Base-by-base conservation (phyloP, 2,113 vertebrate species). In the Nothobranchius furzeri region DNA sequence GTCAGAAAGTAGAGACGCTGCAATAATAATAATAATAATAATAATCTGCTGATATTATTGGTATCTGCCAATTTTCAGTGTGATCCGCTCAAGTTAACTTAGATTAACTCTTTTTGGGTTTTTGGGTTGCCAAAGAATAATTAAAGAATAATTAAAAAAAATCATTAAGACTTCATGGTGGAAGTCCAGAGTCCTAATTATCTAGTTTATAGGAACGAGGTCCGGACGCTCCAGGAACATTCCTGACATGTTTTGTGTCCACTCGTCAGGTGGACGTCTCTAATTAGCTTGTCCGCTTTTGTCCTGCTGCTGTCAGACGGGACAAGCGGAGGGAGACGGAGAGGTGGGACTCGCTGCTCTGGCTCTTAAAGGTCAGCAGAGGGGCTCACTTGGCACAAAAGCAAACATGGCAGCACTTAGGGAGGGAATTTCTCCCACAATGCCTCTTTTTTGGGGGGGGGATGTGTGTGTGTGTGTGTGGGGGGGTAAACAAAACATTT, bases 241-340 rank as follows among this genome's bases (percentile, higher is more conserved):
- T 79, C 67, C 50, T 78, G 52, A 20, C 50, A 10, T 11, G 55
- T 36, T 59, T 45, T 45, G 1, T 45, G 43, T 9, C 11, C 42
- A 45, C 43, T 45, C 43, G 4, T 40, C 37, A 40, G 37, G 37
- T 40, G 37, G 37, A 40, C 1, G 37, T 40, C 58, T 75, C 79
- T 88, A 90, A 88, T 90, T 85, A 81, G 77, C 85, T 83, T 73
- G 85, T 84, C 73, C 58, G 53, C 77, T 67, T 71, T 88, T 88
- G 83, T 88, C 51, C 15, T 60, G 63, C 71, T 5, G 60, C 84
- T 66, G 76, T 67, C 62, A 54, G 9, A 40, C 37, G 9, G 37
- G 37, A 40, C 37, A 7, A 30, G 30, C 30, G 30, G 64, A 17
- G n/a, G 43, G 61, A 71, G 80, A 79, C 53, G n/a, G 14, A 13